Conservation (phyloP, 2,888 invertebrate genomes). For the Myopa testacea region DNA sequence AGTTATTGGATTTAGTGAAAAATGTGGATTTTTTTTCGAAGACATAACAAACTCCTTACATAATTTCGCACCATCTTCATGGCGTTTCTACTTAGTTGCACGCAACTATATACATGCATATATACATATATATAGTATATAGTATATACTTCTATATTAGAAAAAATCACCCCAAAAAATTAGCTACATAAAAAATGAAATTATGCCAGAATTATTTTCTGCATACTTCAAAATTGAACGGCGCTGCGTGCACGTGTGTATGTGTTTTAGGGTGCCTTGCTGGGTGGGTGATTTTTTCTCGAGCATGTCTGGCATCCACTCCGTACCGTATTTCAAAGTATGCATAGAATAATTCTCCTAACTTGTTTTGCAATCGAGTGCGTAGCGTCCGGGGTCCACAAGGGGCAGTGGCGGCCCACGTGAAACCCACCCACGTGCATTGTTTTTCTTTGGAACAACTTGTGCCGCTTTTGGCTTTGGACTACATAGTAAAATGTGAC, state of each 20-base stretch:
- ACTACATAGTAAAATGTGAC: too few species aligned
- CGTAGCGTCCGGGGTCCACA: neutral
- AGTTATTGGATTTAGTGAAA: too few species aligned
- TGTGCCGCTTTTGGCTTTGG: too few species aligned
- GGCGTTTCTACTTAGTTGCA: too few species aligned
- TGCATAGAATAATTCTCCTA: neutral
- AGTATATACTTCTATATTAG: conserved; percentile 3
- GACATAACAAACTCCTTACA: too few species aligned
- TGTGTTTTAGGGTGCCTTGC: conserved; percentile 28
- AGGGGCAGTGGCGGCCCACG: neutral
- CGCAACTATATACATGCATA: neutral
- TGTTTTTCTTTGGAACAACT: too few species aligned
- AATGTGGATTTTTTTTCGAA: too few species aligned
- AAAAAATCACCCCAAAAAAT: conserved; percentile 28
- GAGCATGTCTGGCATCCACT: conserved; percentile 8
- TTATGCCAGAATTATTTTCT: conserved; percentile 28
- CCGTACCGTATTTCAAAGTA: neutral
- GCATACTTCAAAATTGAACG: conserved; percentile 26
- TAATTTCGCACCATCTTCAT: too few species aligned
- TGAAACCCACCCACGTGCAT: too few species aligned
- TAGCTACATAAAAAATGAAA: conserved; percentile 25
- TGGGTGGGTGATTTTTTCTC: conserved; percentile 33
- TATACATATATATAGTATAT: neutral
- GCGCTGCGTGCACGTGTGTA: neutral
- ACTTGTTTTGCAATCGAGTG: neutral